phyloP scores from a whole-genome alignment of 2,888 invertebrate genomes.

The Caenorhabditis sp. region DNA sequence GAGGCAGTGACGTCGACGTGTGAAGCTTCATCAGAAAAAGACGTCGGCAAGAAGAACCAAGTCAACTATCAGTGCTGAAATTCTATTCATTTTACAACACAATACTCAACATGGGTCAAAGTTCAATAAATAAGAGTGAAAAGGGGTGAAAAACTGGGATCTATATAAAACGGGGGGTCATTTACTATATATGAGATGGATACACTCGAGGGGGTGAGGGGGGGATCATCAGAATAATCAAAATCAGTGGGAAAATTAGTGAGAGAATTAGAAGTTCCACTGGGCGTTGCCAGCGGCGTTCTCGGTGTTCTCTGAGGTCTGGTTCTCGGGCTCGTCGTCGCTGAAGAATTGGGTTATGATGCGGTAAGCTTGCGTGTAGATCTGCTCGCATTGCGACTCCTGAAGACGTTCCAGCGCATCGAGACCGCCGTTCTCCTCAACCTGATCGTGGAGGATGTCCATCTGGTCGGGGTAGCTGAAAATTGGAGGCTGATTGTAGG shows the following conservation, averaged over 20 bases:
- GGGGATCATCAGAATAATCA: not conserved
- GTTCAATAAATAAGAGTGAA: not conserved
- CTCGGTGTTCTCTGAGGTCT: not conserved
- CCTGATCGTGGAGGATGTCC: constrained; percentile 89
- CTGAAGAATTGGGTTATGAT: constrained; percentile 85
- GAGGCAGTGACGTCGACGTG: constrained; percentile 4
- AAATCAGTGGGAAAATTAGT: not conserved
- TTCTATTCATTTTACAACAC: constrained; percentile 5
- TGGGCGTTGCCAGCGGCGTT: not conserved
- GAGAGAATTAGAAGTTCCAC: constrained; percentile 39
- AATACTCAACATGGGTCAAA: not conserved
- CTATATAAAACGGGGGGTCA: not conserved
- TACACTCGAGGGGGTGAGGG: constrained; percentile 1
- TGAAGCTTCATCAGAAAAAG: not conserved
- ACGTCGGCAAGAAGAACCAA: not conserved
- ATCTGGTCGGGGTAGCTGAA: constrained; percentile 82
- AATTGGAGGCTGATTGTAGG: constrained; percentile 1
- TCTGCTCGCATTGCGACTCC: constrained; percentile 84
- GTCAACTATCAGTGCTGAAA: not conserved
- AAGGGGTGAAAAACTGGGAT: not conserved
- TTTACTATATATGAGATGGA: constrained; percentile 21
- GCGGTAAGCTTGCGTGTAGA: constrained; percentile 84
- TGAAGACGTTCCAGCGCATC: constrained; percentile 86
- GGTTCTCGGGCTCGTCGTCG: constrained; percentile 72
- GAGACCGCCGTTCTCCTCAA: constrained; percentile 91